Evolutionary conservation across 2,888 invertebrate genomes (phyloP), one percentile per base, ranked within the genome.

Genomic region (Mythimna vitellina): DNA sequence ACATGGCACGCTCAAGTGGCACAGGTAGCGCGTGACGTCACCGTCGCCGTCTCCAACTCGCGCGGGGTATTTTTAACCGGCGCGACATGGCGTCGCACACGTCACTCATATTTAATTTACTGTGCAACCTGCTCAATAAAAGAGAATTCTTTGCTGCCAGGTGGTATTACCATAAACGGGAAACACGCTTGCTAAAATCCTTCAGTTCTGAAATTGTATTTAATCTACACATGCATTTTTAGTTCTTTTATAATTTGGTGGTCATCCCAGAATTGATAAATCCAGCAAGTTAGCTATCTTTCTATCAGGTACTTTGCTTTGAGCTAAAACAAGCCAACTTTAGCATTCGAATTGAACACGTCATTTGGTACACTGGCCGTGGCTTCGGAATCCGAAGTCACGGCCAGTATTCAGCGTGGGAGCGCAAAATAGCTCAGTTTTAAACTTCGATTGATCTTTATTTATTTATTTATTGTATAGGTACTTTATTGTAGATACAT

Each of bases 61-160:
- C 76, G 67, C 80, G 67, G 78, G 75, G 29, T 91, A 90, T 89
- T 88, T 89, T 84, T 90, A 84, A 78, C 78, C 79, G 71, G 80
- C 81, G 82, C 64, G 82, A 77, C 83, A 83, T 82, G 82, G 82
- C 81, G 79, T 78, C 78, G 75, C 74, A 65, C 81, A 79, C 84
- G 80, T 80, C 84, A 85, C 83, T 83, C 72, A 81, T 80, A 73
- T 81, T 80, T 80, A 76, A 83, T 82, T 84, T 85, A 82, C 77
- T 71, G 78, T 75, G 72, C 73, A 83, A 69, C 63, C 57, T 73
- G 67, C 64, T 75, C 61, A 65, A 61, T 72, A 61, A 57, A 56
- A 17, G 35, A 56, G 0, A 57, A 66, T 68, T 64, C 62, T 64
- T 65, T 58, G 22, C 60, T 60, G 51, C 25, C 72, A 67, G 64